Percentiles rank a stretch among this genome's conserved stretches.
These are phyloP conservation scores for Grallaria varia DNA, from an alignment of 2,113 vertebrate species.

Conservation along the genomic window DNA sequence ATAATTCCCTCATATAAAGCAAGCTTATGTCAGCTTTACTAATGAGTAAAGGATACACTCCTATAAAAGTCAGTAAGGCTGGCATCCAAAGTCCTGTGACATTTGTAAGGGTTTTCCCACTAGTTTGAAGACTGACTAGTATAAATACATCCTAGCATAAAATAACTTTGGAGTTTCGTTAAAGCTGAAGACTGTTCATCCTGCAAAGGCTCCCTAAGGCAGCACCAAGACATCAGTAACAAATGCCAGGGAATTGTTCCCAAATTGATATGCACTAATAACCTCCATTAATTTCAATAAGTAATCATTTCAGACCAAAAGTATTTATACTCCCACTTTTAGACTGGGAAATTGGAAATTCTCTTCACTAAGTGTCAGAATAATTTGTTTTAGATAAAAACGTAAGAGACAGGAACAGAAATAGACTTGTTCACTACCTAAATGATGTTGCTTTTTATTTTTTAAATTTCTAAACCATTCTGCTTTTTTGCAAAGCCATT, in stretches of 20 bases:
- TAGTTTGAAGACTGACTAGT: background rate
- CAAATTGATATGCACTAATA: background rate
- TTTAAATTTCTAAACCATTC: background rate
- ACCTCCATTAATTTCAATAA: background rate
- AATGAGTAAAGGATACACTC: background rate
- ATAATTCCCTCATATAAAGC: background rate
- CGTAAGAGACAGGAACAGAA: background rate
- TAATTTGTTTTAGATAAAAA: background rate
- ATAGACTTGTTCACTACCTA: background rate
- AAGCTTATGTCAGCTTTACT: background rate
- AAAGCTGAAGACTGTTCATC: background rate
- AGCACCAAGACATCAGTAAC: background rate
- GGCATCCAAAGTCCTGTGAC: too few species aligned
- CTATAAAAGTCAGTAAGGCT: background rate
- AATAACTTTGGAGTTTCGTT: background rate
- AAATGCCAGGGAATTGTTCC: background rate
- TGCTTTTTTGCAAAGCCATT: background rate
- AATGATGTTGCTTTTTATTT: background rate
- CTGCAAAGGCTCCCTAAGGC: background rate
- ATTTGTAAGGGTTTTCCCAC: background rate
- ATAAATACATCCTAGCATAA: background rate
- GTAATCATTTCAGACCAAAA: background rate
- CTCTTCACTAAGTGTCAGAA: conserved; percentile 19
- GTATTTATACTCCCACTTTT: background rate
- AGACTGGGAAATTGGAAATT: background rate